Evolutionary conservation across 2,113 vertebrate genomes (phyloP), one percentile per base, ranked within the genome.

Genomic region (Eidolon helvum): DNA sequence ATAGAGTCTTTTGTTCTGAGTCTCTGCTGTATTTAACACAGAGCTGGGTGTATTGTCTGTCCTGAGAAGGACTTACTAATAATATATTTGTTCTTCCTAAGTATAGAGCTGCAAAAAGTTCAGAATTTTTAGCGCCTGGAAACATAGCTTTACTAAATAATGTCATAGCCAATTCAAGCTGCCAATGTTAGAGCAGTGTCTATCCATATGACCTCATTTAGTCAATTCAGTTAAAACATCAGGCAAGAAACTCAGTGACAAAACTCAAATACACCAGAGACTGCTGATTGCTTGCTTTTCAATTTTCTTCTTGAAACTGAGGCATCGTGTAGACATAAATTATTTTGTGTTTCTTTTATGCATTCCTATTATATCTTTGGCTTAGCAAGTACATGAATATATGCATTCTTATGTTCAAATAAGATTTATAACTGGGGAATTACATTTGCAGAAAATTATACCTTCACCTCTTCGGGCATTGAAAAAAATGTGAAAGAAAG

Each of bases 341-440:
- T 94, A 89, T 95, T 92, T 94, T 94, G 74, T 61, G 7, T 79
- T 97, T 93, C 72, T 82, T 68, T 83, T 96, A n/a, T 80, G 33
- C 21, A 57, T 87, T 89, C 16, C 21, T 95, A 66, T 95, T 97
- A 91, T 40, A 93, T 19, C 16, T 96, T 86, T 93, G 63, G 63
- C 38, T 93, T 82, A 91, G 50, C 68, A 89, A 97, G 80, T 53
- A 26, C 40, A 87, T 74, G 35, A 91, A 80, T 91, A 90, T 59
- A 94, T 66, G n/a, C 35, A 95, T 96, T 96, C n/a, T 87, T 96
- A 12, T 83, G 55, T 90, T 97, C 80, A 94, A 93, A 91, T 97
- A 77, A 95, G 45, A 84, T 90, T 92, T 96, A 53, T 80, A 95
- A 79, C 48, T 43, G 18, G 50, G 63, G 95, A 86, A 95, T 50